phyloP scores from a whole-genome alignment of 2,113 vertebrate species.

The Rhipidura dahli region DNA sequence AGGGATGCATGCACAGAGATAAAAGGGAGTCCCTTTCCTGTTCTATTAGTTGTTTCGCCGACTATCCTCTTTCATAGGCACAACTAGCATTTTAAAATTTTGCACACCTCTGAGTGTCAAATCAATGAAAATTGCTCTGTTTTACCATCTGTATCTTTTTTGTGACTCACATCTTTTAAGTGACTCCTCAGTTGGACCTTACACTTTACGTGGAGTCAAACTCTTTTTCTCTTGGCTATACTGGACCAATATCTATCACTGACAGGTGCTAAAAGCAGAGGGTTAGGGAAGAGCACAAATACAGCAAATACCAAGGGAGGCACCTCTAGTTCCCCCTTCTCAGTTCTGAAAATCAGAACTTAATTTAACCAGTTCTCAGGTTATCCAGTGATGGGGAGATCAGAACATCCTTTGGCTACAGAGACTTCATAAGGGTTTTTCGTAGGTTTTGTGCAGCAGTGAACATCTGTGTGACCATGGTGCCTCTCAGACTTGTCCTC shows the following conservation, averaged over 20 bases:
- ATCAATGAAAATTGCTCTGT: background rate
- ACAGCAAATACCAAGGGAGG: background rate
- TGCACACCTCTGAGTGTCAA: background rate
- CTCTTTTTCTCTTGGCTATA: background rate
- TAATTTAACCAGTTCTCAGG: background rate
- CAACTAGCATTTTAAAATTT: background rate
- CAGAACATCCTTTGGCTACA: background rate
- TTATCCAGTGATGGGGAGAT: background rate
- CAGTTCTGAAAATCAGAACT: background rate
- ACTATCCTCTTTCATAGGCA: background rate
- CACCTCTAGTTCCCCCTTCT: background rate
- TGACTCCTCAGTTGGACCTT: background rate
- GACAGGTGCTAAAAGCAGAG: background rate
- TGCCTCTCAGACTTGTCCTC: background rate
- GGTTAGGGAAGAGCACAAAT: background rate
- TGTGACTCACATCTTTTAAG: background rate
- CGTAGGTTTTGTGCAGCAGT: background rate
- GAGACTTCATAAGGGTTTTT: background rate
- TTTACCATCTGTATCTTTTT: background rate
- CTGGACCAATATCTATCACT: background rate
- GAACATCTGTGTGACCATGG: rapidly evolving
- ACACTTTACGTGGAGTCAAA: background rate
- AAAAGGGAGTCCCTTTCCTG: background rate
- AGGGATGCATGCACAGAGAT: background rate
- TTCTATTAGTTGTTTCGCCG: background rate